A percentile compares a stretch with the other conserved stretches of the same genome.
Evolutionary conservation across 2,888 invertebrate species (phyloP).

Genomic region (Strigamia transsilvanica): DNA sequence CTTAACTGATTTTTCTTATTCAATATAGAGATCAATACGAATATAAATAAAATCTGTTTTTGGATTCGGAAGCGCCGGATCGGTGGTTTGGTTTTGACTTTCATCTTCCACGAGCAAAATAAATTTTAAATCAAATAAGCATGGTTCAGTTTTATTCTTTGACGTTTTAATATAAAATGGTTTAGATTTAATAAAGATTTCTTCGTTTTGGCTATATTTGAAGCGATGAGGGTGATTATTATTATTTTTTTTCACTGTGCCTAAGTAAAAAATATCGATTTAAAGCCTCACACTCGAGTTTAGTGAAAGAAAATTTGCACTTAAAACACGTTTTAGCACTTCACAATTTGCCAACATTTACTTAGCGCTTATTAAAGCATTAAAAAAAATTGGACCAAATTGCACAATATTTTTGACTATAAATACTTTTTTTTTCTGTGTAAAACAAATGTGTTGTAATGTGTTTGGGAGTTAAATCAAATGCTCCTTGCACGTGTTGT

Average conservation of each 20-base stretch:
- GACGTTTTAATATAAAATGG: not conserved
- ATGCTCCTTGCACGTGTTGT: not conserved
- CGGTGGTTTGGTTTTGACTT: not conserved
- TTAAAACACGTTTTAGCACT: conserved; percentile 43
- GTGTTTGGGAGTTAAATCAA: not conserved
- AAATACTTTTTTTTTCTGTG: not conserved
- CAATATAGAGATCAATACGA: not conserved
- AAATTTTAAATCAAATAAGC: not conserved
- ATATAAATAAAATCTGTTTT: not conserved
- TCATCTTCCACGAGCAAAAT: too few species aligned
- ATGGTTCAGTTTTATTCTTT: not conserved
- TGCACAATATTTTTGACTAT: not conserved
- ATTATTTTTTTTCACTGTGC: not conserved
- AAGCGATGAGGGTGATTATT: not conserved
- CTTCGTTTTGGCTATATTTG: not conserved
- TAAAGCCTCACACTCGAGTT: conserved; percentile 12
- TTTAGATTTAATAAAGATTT: not conserved
- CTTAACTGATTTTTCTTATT: not conserved
- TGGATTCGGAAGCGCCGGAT: not conserved
- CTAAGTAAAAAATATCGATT: not conserved
- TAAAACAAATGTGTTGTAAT: not conserved
- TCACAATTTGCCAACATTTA: conserved; percentile 27
- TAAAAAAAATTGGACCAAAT: conserved; percentile 4
- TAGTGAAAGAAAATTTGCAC: conserved; percentile 42
- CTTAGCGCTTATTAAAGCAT: conserved; percentile 32